A percentile compares a stretch with the other conserved stretches of the same genome.
Evolutionary conservation across 2,113 vertebrate genomes (phyloP).

Genomic region (Genyomyrus donnyi): DNA sequence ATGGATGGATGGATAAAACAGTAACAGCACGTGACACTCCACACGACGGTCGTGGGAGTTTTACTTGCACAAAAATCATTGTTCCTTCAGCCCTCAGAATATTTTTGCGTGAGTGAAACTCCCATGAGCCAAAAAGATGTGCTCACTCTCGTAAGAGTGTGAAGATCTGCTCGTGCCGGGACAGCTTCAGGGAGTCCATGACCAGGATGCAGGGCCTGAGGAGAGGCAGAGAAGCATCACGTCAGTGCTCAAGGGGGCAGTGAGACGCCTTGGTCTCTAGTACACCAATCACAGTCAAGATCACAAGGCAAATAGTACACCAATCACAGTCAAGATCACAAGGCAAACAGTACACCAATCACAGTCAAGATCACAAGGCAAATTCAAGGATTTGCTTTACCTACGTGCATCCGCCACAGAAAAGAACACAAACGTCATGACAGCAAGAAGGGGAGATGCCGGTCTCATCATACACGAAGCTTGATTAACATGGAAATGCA

Average conservation of each 20-base stretch:
- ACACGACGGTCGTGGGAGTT: not conserved
- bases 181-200: constrained; percentile 86
- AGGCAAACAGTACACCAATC: not conserved
- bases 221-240: not conserved
- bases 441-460: not conserved
- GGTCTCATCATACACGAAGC: not conserved
- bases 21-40: not conserved
- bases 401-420: not conserved
- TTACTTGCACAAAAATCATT: no score
- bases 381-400: not conserved
- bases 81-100: no score
- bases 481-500: not conserved
- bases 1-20: no score
- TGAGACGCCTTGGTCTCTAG: not conserved
- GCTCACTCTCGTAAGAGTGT: constrained; percentile 91
- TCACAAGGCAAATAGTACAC: not conserved
- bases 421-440: not conserved
- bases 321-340: not conserved
- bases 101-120: no score
- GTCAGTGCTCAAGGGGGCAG: not conserved
- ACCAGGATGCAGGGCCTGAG: constrained; percentile 88
- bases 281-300: not conserved
- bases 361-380: not conserved
- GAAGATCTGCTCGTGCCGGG: constrained; percentile 76
- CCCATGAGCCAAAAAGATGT: constrained; percentile 22